These are phyloP conservation scores for Criorhina ranunculi DNA, from an alignment of 2,888 invertebrate species.

Conservation along the genomic window DNA sequence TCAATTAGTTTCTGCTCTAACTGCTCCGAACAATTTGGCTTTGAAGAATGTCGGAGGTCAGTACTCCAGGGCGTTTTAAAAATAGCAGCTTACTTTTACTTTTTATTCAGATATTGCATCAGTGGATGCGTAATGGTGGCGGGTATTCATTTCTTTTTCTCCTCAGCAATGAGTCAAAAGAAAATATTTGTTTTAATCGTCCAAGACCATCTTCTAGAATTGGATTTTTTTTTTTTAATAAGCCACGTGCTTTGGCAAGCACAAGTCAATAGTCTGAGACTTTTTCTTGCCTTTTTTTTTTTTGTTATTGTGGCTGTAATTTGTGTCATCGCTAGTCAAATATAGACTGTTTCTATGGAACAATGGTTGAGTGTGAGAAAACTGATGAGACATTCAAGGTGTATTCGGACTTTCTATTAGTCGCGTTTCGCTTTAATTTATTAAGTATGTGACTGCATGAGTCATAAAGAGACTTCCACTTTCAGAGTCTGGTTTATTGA, in stretches of 20 bases:
- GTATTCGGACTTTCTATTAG: background rate
- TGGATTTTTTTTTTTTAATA: conserved; percentile 10
- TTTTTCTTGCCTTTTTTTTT: background rate
- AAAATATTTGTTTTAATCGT: conserved; percentile 10
- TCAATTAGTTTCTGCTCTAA: background rate
- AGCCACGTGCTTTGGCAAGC: conserved; percentile 18
- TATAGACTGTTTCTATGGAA: conserved; percentile 25
- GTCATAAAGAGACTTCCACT: conserved; percentile 13
- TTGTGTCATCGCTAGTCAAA: conserved; percentile 22
- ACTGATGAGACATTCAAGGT: conserved; percentile 16
- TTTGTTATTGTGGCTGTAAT: background rate
- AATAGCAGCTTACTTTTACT: background rate
- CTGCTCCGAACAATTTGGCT: background rate
- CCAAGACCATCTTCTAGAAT: conserved; percentile 28
- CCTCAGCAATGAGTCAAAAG: conserved; percentile 18
- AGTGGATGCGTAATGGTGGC: background rate
- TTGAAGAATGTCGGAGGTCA: background rate
- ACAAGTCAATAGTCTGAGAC: background rate
- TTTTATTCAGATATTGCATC: conserved; percentile 1
- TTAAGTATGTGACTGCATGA: background rate
- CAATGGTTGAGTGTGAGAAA: conserved; percentile 10
- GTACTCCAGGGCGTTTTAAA: background rate
- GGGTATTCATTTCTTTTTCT: background rate
- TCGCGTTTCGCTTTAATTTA: conserved; percentile 5
- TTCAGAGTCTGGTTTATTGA: background rate